Evolutionary conservation across 2,797 vertebrate species (phyloP), one percentile per base, ranked within the genome.

Genomic region (Coilia nasus): DNA sequence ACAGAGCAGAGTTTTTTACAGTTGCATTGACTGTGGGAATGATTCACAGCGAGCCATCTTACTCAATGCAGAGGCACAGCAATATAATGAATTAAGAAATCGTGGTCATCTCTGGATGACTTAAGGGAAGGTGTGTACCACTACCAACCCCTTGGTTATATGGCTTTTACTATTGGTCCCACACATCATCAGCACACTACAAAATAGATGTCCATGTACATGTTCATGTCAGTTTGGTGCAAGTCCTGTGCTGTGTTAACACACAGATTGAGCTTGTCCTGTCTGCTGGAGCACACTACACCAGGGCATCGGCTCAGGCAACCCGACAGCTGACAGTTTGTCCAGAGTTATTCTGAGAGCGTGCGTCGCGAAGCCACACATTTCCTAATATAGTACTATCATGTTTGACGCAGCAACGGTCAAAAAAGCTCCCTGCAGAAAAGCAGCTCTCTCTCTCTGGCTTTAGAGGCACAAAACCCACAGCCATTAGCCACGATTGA

Each of bases 341-440:
- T 81, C 75, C 84, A 83, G 84, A 83, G 90, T 91, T 92, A 92
- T 91, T 90, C 90, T 92, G 89, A 91, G 91, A 88, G 81, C 82
- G 81, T 80, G 75, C 46, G 81, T 46, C 56, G 91, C 94, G 85
- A 88, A 87, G 82, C 86, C 91, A 85, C 93, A 85, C 93, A 92
- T 91, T 89, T 94, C 95, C 94, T 94, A 94, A 95, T 95, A 95
- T 95, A 94, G 94, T 3, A 21, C 64, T 47, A 84, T 83, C 83
- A 44, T n/a, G 56, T 86, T 31, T 83, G 84, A 86, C 84, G 17
- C 85, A 80, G 85, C 14, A 64, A 84, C 44, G 56, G 83, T 83
- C 71, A 62, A 71, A 82, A 87, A 81, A 85, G 81, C 75, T 80
- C 81, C 67, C 10, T n/a, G 44, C 78, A 47, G 75, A 81, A 56